Base-by-base conservation (phyloP, 2,797 vertebrate species). In the Cephalopachus bancanus region DNA sequence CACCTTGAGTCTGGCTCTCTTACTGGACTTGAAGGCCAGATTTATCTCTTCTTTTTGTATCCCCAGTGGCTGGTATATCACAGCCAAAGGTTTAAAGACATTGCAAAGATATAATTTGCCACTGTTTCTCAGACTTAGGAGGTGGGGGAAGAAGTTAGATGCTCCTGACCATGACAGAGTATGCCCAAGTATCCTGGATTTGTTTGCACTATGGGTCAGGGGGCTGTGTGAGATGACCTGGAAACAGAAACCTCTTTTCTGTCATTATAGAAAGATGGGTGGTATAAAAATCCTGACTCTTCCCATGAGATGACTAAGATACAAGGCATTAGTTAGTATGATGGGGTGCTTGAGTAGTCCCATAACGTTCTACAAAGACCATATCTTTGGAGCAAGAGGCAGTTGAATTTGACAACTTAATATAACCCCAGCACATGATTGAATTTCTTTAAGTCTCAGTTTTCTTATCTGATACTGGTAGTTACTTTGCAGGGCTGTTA, bases 51-150 rank as follows among this genome's bases (percentile, higher is more conserved):
- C 57, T 76, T 26, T 57, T 67, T 57, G 19, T 59, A 78, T 95
- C 74, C 53, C 64, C 51, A 81, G 62, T 14, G 67, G 5, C 55
- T 90, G 51, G 55, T 49, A 15, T 71, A 80, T 75, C 49, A 9
- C n/a, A 75, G 49, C 28, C 55, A 44, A 80, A 78, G 28, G 3
- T 53, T 83, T 86, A 53, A 89, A 76, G 30, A 55, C 11, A 57
- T 49, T 16, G 74, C 10, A 55, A 74, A 89, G 60, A 55, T 60
- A 59, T 20, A 30, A 57, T 28, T 33, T 89, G 28, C 44, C 65
- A 64, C 53, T 74, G 33, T 92, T 92, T 89, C 91, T 90, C 53
- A 75, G 60, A 92, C 30, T 22, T 53, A 20, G 49, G 65, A 64
- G 2, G 22, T n/a, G 1, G 33, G 1, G 44, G 3, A 67, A 57